Conservation (phyloP, 1,140 invertebrate species). For the Panagrolaimus sp. region DNA sequence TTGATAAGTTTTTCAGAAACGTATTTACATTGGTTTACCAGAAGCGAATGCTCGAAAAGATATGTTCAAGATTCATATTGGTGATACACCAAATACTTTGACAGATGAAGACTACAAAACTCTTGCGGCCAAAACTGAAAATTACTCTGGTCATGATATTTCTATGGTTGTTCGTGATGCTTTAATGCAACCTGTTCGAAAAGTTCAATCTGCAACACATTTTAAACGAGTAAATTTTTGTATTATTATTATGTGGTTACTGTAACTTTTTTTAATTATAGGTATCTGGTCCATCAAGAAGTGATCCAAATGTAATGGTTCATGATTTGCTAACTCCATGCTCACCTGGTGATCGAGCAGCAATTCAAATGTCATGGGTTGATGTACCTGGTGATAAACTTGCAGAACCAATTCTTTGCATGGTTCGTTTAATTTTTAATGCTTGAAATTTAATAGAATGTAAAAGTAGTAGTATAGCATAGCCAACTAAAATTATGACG, state of each 20-base stretch:
- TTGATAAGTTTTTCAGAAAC: conserved; percentile 90
- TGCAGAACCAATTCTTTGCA: conserved; percentile 86
- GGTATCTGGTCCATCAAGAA: conserved; percentile 76
- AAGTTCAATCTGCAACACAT: conserved; percentile 95
- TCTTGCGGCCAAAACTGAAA: conserved; percentile 78
- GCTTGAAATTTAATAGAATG: too few relatives aligned
- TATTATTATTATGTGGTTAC: neutral
- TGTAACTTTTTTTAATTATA: conserved; percentile 33
- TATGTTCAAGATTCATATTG: conserved; percentile 94
- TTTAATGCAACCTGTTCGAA: conserved; percentile 94
- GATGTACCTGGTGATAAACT: conserved; percentile 90
- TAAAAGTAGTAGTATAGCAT: too few relatives aligned
- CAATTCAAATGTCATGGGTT: conserved; percentile 94
- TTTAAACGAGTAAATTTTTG: conserved; percentile 68
- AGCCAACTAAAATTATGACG: too few relatives aligned
- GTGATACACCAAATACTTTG: conserved; percentile 77
- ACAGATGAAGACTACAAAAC: conserved; percentile 79
- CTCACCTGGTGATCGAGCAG: conserved; percentile 83
- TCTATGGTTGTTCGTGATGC: conserved; percentile 94
- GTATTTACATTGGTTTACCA: conserved; percentile 95
- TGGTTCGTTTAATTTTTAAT: conserved; percentile 65
- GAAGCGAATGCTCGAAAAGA: conserved; percentile 80
- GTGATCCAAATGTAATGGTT: conserved; percentile 73
- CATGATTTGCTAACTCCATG: conserved; percentile 91
- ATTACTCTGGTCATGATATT: conserved; percentile 98